A percentile compares a stretch with the other conserved stretches of the same genome.
Conservation (phyloP, 2,888 invertebrate species). For the Cetonia aurata region DNA sequence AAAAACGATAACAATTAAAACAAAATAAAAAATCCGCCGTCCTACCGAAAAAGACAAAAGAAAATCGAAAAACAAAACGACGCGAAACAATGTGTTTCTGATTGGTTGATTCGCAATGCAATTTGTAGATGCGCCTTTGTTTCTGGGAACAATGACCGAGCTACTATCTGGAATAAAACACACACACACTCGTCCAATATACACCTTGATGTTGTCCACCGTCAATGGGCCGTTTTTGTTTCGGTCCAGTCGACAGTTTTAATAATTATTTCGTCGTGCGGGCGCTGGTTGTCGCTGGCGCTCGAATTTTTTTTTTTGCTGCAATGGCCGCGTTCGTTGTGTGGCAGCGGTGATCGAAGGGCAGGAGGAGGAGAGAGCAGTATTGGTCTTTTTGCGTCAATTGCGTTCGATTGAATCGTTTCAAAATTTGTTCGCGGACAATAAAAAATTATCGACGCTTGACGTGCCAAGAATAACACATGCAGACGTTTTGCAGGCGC, state of each 20-base stretch:
- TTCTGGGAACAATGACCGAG: constrained; percentile 61
- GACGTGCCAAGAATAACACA: constrained; percentile 38
- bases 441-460: constrained; percentile 31
- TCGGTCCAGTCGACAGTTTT: constrained; percentile 48
- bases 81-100: constrained; percentile 65
- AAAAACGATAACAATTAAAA: constrained; percentile 3
- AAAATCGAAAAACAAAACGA: constrained; percentile 48
- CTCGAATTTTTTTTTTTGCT: constrained; percentile 12
- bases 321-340: constrained; percentile 28
- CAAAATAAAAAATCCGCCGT: neutral
- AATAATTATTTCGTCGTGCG: constrained; percentile 43
- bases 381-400: constrained; percentile 35
- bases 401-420: constrained; percentile 43
- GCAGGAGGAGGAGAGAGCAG: neutral
- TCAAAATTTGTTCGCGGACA: constrained; percentile 44
- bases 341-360: neutral
- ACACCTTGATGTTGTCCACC: constrained; percentile 50
- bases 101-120: constrained; percentile 68
- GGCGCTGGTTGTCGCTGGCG: constrained; percentile 5
- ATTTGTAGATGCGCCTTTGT: constrained; percentile 67
- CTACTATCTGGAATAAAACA: constrained; percentile 65
- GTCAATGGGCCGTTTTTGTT: constrained; percentile 51
- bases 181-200: constrained; percentile 55
- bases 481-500: too few relatives aligned
- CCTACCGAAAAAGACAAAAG: constrained; percentile 17